phyloP scores from a whole-genome alignment of 1,140 invertebrate species.

The Sarcophaga bullata region DNA sequence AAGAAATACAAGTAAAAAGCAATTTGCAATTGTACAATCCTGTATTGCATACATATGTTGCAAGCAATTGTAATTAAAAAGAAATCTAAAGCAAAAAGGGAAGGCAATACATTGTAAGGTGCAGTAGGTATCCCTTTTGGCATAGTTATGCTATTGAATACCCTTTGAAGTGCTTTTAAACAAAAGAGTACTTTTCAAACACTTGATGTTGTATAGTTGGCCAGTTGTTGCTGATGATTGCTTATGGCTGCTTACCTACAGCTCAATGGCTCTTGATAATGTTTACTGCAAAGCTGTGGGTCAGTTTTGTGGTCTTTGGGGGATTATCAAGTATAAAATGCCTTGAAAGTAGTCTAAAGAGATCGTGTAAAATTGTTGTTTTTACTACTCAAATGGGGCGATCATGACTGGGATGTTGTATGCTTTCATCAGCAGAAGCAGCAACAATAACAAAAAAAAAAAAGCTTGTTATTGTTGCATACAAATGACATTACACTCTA shows the following conservation, averaged over 20 bases:
- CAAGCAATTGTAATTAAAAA: constrained; percentile 32
- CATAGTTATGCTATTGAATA: neutral
- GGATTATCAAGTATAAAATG: constrained; percentile 31
- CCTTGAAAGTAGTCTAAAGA: constrained; percentile 26
- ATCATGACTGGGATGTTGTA: neutral
- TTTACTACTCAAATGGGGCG: neutral
- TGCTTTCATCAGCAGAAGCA: neutral
- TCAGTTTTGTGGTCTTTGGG: neutral
- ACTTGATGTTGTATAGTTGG: neutral
- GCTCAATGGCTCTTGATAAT: too few species aligned
- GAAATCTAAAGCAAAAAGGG: constrained; percentile 13
- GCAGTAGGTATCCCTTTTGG: neutral
- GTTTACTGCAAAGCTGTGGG: too few species aligned
- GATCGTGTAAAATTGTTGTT: constrained; percentile 17
- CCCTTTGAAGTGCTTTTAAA: neutral
- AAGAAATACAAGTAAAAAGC: neutral
- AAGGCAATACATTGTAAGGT: neutral
- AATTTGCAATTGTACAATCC: constrained; percentile 11
- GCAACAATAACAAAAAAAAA: too few species aligned
- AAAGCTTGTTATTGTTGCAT: constrained; percentile 38
- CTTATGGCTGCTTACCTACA: neutral
- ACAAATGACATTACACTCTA: constrained; percentile 38
- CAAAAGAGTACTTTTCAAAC: neutral
- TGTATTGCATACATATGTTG: neutral
- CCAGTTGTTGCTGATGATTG: neutral